Conservation (phyloP, 1,140 invertebrate species). For the Platorchestia sp. region DNA sequence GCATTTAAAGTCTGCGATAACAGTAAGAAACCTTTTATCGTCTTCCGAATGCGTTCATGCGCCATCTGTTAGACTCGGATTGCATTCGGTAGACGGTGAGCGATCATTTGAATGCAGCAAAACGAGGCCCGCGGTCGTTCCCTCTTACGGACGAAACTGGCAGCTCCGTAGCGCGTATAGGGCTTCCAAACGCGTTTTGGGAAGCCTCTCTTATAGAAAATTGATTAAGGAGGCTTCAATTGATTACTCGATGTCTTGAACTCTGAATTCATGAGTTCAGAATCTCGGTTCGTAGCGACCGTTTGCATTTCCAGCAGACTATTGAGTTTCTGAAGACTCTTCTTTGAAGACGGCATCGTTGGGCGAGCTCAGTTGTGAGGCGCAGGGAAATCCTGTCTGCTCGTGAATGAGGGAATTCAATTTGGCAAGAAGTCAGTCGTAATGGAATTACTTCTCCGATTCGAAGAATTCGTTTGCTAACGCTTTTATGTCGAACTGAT, state of each 20-base stretch:
- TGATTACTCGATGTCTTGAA: conserved; percentile 46
- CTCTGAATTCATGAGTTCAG: neutral
- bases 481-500: neutral
- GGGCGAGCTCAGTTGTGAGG: neutral
- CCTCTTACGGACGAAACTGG: neutral
- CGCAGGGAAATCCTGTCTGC: neutral
- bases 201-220: neutral
- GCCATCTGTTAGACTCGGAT: neutral
- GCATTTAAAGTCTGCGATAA: neutral
- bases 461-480: neutral
- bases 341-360: neutral
- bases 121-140: neutral
- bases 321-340: neutral
- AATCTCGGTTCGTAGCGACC: neutral
- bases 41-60: neutral
- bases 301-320: neutral
- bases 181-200: conserved; percentile 10
- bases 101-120: neutral
- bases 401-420: conserved; percentile 8
- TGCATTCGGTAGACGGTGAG: neutral
- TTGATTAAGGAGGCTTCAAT: conserved; percentile 38
- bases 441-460: neutral
- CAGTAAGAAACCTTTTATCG: neutral
- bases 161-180: neutral
- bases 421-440: neutral